Base-by-base conservation (phyloP, 2,888 invertebrate genomes). In the Phengaris alcon region DNA sequence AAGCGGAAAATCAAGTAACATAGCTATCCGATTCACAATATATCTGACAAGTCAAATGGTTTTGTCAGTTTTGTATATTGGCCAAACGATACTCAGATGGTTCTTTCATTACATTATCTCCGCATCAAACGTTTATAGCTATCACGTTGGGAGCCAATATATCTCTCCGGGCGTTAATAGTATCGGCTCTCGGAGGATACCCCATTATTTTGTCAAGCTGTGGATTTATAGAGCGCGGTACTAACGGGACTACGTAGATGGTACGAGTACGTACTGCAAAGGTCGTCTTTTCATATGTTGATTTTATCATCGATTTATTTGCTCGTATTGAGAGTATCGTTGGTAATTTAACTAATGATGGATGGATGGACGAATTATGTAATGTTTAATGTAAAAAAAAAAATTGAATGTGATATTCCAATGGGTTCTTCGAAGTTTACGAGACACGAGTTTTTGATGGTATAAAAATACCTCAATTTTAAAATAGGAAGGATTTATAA, bases 181-280 rank as follows among this genome's bases (percentile, higher is more conserved):
- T 90, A 85, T 84, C 87, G 88, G 87, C 86, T 88, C 91, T 90
- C 90, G 88, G 35, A 82, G 85, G 70, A 10, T 86, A 86, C 85
- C 88, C 92, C 92, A 93, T 93, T 93, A 93, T 93, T 93, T 93
- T 93, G 93, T 93, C 93, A 92, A 91, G 92, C 84, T 80, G 85
- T 85, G 86, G 88, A 93, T 93, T 93, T 93, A 93, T 93, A 88
- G 93, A 88, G 88, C 86, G 86, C 81, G 82, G 84, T 82, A 81
- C 79, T 90, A 93, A 92, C 93, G 91, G 93, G 88, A 86, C 81
- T 77, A 22, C 22, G 59, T 64, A 78, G 80, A 79, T 82, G 80
- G 82, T 82, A 82, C 81, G 82, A 80, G 82, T 82, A 82, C 81
- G 82, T 82, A 82, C 81, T 82, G 80, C 83, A 85, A 85, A 86